These are phyloP conservation scores for Andrena chrysosceles DNA, from an alignment of 2,888 invertebrate genomes.

Conservation along the genomic window DNA sequence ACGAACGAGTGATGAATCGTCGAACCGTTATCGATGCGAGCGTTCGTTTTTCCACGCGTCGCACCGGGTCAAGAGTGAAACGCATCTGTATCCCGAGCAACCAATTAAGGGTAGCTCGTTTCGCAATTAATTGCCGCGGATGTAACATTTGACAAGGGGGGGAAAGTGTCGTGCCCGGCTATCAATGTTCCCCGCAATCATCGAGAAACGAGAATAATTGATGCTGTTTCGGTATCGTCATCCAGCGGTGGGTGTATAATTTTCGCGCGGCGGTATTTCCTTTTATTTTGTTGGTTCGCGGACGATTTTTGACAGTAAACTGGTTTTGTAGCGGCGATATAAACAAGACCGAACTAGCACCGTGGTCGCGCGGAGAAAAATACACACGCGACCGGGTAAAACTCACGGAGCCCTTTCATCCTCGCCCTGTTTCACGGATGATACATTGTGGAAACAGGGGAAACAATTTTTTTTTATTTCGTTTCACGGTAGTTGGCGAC, in stretches of 20 bases:
- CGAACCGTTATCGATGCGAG: slow-evolving; percentile 3
- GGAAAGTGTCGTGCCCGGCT: slow-evolving; percentile 3
- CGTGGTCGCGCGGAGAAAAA: slow-evolving; percentile 1
- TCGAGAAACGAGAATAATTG: slow-evolving; percentile 42
- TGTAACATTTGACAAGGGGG: slow-evolving; percentile 39
- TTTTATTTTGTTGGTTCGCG: background rate
- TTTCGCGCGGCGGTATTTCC: background rate
- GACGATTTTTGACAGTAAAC: background rate
- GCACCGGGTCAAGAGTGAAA: slow-evolving; percentile 13
- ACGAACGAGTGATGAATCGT: slow-evolving; percentile 1
- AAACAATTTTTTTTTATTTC: slow-evolving; percentile 2
- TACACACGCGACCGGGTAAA: background rate
- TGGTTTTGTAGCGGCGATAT: background rate
- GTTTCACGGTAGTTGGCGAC: background rate
- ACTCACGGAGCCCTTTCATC: background rate
- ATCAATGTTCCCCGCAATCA: slow-evolving; percentile 35
- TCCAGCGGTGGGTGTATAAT: slow-evolving; percentile 18
- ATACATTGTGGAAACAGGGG: background rate
- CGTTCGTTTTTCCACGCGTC: background rate
- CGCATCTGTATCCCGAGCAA: slow-evolving; percentile 11
- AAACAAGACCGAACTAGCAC: slow-evolving; percentile 9
- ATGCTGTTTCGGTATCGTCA: slow-evolving; percentile 5
- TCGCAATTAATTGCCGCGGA: slow-evolving; percentile 54
- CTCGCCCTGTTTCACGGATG: background rate
- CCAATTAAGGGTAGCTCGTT: slow-evolving; percentile 49